phyloP scores from a whole-genome alignment of 2,113 vertebrate genomes.

The Trachemys scripta region DNA sequence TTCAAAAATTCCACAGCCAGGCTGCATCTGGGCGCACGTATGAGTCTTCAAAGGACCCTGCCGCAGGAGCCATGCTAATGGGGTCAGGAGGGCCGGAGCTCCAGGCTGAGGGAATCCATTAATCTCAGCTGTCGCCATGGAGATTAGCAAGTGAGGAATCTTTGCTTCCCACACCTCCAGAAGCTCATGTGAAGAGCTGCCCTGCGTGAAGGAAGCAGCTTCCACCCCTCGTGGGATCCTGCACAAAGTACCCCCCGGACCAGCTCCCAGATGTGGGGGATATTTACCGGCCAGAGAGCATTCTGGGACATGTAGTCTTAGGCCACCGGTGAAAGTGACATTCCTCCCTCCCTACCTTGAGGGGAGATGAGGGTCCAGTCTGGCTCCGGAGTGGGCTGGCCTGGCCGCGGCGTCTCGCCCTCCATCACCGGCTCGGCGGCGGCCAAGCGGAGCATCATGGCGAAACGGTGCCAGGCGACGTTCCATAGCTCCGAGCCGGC shows the following conservation, averaged over 20 bases:
- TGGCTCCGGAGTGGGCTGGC: slow-evolving; percentile 44
- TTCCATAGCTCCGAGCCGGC: slow-evolving; percentile 77
- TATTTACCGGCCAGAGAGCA: not conserved
- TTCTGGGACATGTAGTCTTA: not conserved
- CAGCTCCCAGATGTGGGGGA: not conserved
- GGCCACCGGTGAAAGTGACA: not conserved
- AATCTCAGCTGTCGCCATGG: no score
- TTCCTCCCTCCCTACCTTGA: slow-evolving; percentile 69
- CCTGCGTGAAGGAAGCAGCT: not conserved
- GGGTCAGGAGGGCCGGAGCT: no score
- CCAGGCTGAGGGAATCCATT: no score
- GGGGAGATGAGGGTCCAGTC: slow-evolving; percentile 85
- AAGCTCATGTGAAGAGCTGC: not conserved
- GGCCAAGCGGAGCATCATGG: slow-evolving; percentile 59
- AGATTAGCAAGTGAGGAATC: no score
- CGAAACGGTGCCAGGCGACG: slow-evolving; percentile 76
- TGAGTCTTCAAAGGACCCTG: not conserved
- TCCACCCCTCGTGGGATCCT: no score
- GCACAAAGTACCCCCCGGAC: no score
- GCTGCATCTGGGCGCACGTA: not conserved
- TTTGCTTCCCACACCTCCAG: no score
- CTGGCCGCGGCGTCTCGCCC: slow-evolving; percentile 8
- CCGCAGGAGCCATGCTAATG: no score
- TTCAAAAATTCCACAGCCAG: no score
- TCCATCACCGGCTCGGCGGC: slow-evolving; percentile 25